Base-by-base conservation (phyloP, 2,113 vertebrate species). In the Brienomyrus longianalis region DNA sequence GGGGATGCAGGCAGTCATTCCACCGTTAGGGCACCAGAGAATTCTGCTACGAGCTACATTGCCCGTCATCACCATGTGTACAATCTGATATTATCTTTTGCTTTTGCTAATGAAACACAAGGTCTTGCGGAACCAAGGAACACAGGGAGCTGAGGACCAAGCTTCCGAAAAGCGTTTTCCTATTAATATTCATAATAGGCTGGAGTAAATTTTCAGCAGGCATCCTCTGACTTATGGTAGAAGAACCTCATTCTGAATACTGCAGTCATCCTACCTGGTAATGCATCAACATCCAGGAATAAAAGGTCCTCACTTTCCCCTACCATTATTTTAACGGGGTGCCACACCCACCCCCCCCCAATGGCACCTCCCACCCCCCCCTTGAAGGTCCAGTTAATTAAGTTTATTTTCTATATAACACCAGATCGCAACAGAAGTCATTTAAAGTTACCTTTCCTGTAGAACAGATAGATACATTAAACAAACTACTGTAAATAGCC, bases 1-100 rank as follows among this genome's bases (percentile, higher is more conserved):
- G 88, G 91, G 89, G 89, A 88, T 54, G 91, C 23, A 92, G 43
- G 87, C 1, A 77, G 56, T 51, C 13, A 70, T 10, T 48, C 52
- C 80, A 13, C 21, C 17, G 2, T 45, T 48, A 84, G 17, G 83
- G 39, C 39, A 21, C 48, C 17, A 35, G 17, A 31, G n/a, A 48
- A 54, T 86, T 19, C 27, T 52, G 23, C 23, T 52, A 31, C 84
- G 27, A 47, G 47, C 48, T 21, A 5, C 84, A 31, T n/a, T 84
- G 45, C 31, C 39, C n/a, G 7, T 84, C 83, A 48, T 23, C 83
- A 45, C 51, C 11, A 23, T 47, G 45, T 43, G 21, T 15, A 43
- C 45, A 88, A 87, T 51, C 80, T 17, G 27, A 48, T 21, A 87
- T 77, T 39, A 35, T 77, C 1, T 13, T 77, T 39, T 31, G 1